Percentiles rank a stretch among this genome's conserved stretches.
Evolutionary conservation across 2,888 invertebrate genomes (phyloP).

Genomic region (Parasteatoda lunata): DNA sequence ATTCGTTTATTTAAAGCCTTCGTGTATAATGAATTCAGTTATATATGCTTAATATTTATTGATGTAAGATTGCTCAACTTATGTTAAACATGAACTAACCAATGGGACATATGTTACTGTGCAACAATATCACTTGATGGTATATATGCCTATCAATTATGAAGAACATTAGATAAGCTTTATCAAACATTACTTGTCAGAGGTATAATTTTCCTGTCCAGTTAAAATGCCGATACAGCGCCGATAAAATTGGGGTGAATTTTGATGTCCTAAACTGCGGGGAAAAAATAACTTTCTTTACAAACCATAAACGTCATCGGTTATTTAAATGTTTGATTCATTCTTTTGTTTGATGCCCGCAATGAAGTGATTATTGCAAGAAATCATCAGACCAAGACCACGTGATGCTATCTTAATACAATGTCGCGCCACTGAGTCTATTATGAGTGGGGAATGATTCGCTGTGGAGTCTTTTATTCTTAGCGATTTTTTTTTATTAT

Average conservation of each 20-base stretch:
- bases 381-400: conserved; percentile 39
- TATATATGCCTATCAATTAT: too few relatives aligned
- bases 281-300: not conserved
- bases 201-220: conserved; percentile 1
- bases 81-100: too few relatives aligned
- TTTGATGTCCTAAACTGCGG: not conserved
- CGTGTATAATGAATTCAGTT: too few relatives aligned
- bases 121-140: too few relatives aligned
- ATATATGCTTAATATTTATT: too few relatives aligned
- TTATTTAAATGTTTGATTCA: conserved; percentile 5
- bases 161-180: too few relatives aligned
- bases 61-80: too few relatives aligned
- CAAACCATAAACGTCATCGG: not conserved
- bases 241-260: not conserved
- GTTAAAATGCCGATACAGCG: not conserved
- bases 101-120: too few relatives aligned
- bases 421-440: not conserved
- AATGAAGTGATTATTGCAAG: conserved; percentile 4
- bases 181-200: not conserved
- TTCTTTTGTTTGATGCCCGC: conserved; percentile 19
- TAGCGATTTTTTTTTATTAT: not conserved
- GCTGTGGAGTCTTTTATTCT: not conserved
- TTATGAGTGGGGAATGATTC: not conserved
- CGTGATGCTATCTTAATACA: not conserved
- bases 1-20: too few relatives aligned